A percentile compares a stretch with the other conserved stretches of the same genome.
Conservation (phyloP, 2,113 vertebrate species). For the Stictonetta naevosa region DNA sequence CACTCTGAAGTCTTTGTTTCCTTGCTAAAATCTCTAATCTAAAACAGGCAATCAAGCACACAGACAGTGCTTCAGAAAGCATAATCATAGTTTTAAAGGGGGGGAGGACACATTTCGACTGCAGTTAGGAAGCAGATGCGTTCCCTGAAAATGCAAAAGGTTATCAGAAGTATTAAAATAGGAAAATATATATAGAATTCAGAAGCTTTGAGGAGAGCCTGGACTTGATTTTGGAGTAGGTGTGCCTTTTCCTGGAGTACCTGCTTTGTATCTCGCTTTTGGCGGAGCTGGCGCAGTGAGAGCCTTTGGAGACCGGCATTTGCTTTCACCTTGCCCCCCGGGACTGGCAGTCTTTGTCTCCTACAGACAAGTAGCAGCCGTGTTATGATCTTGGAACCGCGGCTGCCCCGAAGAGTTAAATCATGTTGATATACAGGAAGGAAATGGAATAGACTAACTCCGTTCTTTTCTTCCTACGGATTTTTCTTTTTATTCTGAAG, state of each 20-base stretch:
- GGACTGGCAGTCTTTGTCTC: slow-evolving; percentile 74
- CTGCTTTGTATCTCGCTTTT: slow-evolving; percentile 54
- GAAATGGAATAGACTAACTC: slow-evolving; percentile 82
- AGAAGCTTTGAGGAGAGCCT: fast-evolving
- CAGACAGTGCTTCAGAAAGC: slow-evolving; percentile 79
- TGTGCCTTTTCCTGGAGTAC: slow-evolving; percentile 51
- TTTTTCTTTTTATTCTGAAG: slow-evolving; percentile 84
- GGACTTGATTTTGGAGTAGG: slow-evolving; percentile 28
- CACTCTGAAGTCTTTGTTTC: slow-evolving; percentile 82
- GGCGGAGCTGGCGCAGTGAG: background rate
- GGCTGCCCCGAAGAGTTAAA: slow-evolving; percentile 75
- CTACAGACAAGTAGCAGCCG: slow-evolving; percentile 51
- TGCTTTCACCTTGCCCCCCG: slow-evolving; percentile 59
- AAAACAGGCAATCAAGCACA: slow-evolving; percentile 83
- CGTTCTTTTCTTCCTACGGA: slow-evolving; percentile 79
- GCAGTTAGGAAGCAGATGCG: slow-evolving; percentile 73
- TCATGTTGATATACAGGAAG: slow-evolving; percentile 79
- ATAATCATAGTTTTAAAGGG: slow-evolving; percentile 79
- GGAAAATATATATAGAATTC: background rate
- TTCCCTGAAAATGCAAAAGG: slow-evolving; percentile 59
- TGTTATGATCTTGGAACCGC: slow-evolving; percentile 39
- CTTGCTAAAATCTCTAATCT: slow-evolving; percentile 84
- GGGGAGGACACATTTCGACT: slow-evolving; percentile 30
- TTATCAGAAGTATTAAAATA: slow-evolving; percentile 64
- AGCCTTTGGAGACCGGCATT: slow-evolving; percentile 2